Conservation (phyloP, 2,113 vertebrate genomes). For the Thomomys bottae region DNA sequence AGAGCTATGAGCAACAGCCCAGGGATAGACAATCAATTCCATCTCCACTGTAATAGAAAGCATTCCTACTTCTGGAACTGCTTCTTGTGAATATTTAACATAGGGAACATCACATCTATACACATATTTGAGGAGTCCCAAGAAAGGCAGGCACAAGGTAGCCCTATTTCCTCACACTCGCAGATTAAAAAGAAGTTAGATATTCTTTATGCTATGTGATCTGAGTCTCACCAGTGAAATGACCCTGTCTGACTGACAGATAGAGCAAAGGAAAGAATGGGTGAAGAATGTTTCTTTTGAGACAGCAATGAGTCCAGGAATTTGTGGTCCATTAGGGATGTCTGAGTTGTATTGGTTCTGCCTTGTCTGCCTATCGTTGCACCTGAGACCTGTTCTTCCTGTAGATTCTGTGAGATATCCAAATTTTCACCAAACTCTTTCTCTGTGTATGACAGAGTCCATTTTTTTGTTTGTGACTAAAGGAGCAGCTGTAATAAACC, state of each 20-base stretch:
- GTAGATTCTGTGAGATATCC: background rate
- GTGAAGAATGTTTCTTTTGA: background rate
- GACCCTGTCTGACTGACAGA: background rate
- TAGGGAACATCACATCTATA: background rate
- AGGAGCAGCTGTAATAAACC: conserved; percentile 19
- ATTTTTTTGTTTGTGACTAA: conserved; percentile 39
- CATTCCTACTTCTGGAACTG: background rate
- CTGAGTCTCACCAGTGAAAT: background rate
- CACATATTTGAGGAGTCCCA: background rate
- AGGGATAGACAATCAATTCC: background rate
- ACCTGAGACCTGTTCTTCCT: background rate
- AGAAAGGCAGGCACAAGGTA: background rate
- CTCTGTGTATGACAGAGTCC: background rate
- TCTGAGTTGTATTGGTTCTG: background rate
- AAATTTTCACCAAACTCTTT: background rate
- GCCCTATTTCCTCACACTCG: background rate
- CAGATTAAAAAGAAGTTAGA: background rate
- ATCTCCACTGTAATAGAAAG: background rate
- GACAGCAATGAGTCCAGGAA: rapidly evolving
- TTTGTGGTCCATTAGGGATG: background rate
- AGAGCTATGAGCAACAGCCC: background rate
- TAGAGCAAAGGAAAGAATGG: background rate
- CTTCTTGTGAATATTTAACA: background rate
- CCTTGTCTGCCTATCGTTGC: background rate
- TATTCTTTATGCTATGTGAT: background rate